Evolutionary conservation across 2,888 invertebrate genomes (phyloP).

Genomic region (Tortrix viridana): DNA sequence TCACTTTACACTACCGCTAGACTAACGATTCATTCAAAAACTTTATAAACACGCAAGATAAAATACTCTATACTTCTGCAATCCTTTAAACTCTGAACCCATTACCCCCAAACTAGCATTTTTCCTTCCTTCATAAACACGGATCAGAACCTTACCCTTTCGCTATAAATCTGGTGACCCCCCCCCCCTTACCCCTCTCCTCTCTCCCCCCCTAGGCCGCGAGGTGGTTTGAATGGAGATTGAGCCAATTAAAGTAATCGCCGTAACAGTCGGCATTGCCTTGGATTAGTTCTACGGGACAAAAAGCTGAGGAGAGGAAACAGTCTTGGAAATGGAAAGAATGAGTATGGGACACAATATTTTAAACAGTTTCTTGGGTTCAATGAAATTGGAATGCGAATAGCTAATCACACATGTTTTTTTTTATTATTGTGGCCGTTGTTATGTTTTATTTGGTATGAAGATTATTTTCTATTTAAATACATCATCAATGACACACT

Average conservation of each 20-base stretch:
- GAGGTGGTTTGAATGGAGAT: constrained; percentile 86
- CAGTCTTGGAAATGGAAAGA: neutral
- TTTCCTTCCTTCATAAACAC: constrained; percentile 83
- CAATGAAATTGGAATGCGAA: no score
- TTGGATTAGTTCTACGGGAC: constrained; percentile 85
- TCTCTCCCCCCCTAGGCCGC: constrained; percentile 53
- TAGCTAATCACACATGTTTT: no score
- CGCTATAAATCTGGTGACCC: constrained; percentile 75
- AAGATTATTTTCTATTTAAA: no score
- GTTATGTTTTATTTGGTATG: no score
- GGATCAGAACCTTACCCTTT: constrained; percentile 82
- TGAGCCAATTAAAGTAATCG: constrained; percentile 89
- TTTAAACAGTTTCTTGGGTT: no score
- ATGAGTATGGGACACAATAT: no score
- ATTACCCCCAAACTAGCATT: constrained; percentile 49
- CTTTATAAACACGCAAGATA: neutral
- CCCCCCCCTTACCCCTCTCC: constrained; percentile 44
- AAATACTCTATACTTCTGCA: neutral
- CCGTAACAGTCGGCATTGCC: constrained; percentile 88
- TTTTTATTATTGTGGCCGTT: no score
- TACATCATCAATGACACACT: no score
- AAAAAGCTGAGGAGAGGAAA: constrained; percentile 54
- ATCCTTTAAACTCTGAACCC: neutral
- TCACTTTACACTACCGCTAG: no score
- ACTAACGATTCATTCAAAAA: neutral